Conservation (phyloP, 2,113 vertebrate genomes). For the Falco punctatus region DNA sequence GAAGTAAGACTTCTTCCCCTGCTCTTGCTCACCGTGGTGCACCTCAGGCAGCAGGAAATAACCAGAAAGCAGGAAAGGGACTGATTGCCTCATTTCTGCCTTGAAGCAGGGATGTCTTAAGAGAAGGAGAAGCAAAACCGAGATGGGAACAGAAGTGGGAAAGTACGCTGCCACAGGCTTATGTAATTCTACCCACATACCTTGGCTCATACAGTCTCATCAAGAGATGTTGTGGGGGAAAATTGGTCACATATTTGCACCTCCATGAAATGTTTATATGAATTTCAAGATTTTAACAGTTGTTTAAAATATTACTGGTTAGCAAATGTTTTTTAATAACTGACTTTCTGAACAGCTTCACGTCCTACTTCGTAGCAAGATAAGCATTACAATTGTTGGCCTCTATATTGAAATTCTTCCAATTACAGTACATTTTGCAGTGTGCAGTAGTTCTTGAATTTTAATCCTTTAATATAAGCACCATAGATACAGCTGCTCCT, state of each 20-base stretch:
- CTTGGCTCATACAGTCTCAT: background rate
- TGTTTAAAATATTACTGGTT: slow-evolving; percentile 7
- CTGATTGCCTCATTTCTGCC: background rate
- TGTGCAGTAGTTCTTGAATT: background rate
- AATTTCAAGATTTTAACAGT: background rate
- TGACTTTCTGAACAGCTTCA: background rate
- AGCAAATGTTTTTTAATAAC: background rate
- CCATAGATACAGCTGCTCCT: background rate
- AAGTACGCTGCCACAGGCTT: background rate
- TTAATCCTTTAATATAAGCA: background rate
- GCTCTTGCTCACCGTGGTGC: background rate
- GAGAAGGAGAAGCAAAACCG: background rate
- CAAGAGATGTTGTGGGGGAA: background rate
- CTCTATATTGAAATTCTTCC: background rate
- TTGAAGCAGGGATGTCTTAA: background rate
- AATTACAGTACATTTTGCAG: background rate
- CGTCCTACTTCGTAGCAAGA: background rate
- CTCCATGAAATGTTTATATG: background rate
- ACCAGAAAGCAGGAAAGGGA: background rate
- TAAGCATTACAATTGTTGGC: background rate
- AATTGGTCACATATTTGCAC: background rate
- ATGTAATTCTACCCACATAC: background rate
- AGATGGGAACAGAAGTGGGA: background rate
- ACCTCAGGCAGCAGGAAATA: background rate
- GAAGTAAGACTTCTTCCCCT: background rate